These are phyloP conservation scores for Diabrotica virgifera DNA, from an alignment of 1,140 invertebrate species.

Conservation along the genomic window DNA sequence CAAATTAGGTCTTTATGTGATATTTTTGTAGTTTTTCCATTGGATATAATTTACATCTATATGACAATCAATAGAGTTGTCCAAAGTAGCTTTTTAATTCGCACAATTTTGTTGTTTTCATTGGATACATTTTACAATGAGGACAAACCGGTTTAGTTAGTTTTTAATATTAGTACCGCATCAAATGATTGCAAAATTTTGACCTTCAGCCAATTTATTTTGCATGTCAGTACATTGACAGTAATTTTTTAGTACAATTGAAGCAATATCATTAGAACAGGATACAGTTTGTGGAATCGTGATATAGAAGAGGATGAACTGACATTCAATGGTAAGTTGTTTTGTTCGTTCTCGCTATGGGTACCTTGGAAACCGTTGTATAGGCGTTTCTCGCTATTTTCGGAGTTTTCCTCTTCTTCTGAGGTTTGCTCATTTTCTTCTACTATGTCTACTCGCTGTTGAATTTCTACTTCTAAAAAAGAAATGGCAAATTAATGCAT, in stretches of 20 bases:
- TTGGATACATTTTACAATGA: no score
- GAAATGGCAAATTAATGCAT: background rate
- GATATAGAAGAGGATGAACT: conserved; percentile 27
- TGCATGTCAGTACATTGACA: no score
- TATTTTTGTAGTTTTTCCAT: no score
- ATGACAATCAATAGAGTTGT: no score
- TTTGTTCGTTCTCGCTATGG: conserved; percentile 39
- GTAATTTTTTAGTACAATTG: conserved; percentile 33
- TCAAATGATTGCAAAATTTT: no score
- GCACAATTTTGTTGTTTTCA: no score
- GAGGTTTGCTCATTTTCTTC: conserved; percentile 30
- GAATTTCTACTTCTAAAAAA: conserved; percentile 46
- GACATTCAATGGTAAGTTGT: conserved; percentile 30
- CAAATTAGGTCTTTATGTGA: no score
- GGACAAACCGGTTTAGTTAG: no score
- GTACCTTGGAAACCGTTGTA: conserved; percentile 44
- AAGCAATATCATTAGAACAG: conserved; percentile 31
- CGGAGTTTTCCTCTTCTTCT: conserved; percentile 29
- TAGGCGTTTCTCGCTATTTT: conserved; percentile 36
- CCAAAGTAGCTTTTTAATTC: no score
- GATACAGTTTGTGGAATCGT: conserved; percentile 23
- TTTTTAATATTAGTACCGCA: no score
- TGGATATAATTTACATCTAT: no score
- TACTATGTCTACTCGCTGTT: conserved; percentile 36
- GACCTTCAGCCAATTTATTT: no score